phyloP scores from a whole-genome alignment of 2,888 invertebrate genomes.

The Shargacucullia verbasci region DNA sequence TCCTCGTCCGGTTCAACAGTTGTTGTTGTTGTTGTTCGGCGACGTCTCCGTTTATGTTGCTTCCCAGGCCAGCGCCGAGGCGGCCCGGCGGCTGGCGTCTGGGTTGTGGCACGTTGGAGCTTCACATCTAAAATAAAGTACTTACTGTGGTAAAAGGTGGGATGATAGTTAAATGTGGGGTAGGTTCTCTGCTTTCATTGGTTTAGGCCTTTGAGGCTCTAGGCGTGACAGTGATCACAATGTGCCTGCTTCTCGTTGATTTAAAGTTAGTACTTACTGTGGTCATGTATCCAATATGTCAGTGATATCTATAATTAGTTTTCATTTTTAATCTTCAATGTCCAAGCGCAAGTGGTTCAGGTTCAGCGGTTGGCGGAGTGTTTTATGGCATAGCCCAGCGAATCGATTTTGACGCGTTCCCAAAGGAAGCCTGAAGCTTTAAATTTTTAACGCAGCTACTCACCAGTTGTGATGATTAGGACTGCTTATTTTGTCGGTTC shows the following conservation, averaged over 20 bases:
- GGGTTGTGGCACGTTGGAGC: constrained; percentile 38
- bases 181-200: constrained; percentile 17
- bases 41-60: constrained; percentile 39
- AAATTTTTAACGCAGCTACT: constrained; percentile 33
- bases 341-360: constrained; percentile 1
- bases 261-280: constrained; percentile 37
- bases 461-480: constrained; percentile 10
- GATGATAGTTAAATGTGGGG: constrained; percentile 29
- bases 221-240: constrained; percentile 6
- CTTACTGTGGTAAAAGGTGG: constrained; percentile 46
- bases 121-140: constrained; percentile 48
- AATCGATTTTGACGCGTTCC: constrained; percentile 20
- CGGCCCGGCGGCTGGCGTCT: constrained; percentile 23
- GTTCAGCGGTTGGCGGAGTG: constrained; percentile 21
- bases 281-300: neutral
- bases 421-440: constrained; percentile 20
- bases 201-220: constrained; percentile 12
- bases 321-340: neutral
- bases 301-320: neutral
- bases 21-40: constrained; percentile 42
- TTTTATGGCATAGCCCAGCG: constrained; percentile 12
- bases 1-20: constrained; percentile 20
- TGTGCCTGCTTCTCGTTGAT: constrained; percentile 4
- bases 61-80: constrained; percentile 40
- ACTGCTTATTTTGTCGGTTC: neutral